phyloP scores from a whole-genome alignment of 2,113 vertebrate species.

The Passerina amoena region DNA sequence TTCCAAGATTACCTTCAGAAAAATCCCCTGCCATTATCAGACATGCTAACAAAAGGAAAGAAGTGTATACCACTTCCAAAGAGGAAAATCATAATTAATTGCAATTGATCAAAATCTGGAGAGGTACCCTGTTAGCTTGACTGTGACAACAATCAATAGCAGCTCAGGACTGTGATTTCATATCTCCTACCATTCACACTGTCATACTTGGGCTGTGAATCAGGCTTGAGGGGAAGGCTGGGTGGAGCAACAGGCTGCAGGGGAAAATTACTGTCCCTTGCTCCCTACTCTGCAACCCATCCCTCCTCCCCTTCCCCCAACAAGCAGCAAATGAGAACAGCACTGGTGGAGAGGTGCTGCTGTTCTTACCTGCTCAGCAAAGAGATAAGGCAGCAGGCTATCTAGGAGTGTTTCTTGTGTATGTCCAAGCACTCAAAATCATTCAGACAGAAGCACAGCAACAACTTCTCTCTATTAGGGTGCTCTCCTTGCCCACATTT shows the following conservation, averaged over 20 bases:
- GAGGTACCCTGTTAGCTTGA: neutral
- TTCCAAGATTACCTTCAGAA: constrained; percentile 59
- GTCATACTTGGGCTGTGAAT: neutral
- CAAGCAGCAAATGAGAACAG: neutral
- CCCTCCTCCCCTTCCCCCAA: neutral
- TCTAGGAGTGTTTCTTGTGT: neutral
- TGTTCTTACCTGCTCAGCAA: neutral
- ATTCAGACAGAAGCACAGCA: neutral
- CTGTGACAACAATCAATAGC: neutral
- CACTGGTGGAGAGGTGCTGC: neutral
- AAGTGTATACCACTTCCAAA: constrained; percentile 19
- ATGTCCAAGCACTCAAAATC: neutral
- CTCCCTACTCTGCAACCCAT: neutral
- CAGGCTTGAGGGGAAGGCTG: neutral
- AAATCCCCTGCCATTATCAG: constrained; percentile 63
- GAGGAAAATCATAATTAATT: constrained; percentile 39
- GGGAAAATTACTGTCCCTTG: neutral
- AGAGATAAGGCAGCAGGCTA: neutral
- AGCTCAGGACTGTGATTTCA: neutral
- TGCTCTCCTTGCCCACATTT: neutral
- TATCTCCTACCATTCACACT: neutral
- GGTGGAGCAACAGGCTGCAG: neutral
- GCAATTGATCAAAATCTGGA: constrained; percentile 15
- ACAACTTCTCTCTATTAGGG: neutral
- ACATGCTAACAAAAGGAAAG: constrained; percentile 40